These are phyloP conservation scores for Rhinolophus ferrumequinum DNA, from an alignment of 2,113 vertebrate genomes.

Conservation along the genomic window DNA sequence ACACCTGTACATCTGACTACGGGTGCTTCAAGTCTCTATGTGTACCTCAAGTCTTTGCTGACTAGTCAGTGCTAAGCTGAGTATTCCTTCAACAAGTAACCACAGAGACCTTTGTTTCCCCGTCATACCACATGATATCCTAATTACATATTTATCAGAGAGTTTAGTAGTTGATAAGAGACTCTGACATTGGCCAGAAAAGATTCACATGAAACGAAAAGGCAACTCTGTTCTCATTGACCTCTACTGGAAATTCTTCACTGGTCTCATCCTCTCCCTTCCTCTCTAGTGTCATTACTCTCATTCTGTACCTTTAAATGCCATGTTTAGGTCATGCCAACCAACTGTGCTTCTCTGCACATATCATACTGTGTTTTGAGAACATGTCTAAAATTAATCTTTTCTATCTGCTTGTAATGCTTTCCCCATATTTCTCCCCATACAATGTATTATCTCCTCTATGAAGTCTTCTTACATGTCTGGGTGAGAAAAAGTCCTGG, in stretches of 20 bases:
- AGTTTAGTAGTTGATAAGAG: background rate
- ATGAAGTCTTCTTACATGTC: background rate
- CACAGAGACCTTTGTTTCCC: background rate
- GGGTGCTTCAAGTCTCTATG: background rate
- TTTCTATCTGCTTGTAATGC: background rate
- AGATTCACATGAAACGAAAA: background rate
- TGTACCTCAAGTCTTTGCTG: background rate
- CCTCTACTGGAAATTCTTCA: rapidly evolving
- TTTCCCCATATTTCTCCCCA: background rate
- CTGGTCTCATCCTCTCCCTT: background rate
- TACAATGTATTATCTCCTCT: background rate
- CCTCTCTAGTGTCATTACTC: background rate
- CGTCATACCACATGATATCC: too few species aligned
- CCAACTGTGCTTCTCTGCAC: background rate
- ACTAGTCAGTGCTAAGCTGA: too few species aligned
- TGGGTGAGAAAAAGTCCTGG: background rate
- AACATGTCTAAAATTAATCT: background rate
- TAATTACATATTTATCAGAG: background rate
- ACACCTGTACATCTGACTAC: background rate
- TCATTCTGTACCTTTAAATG: background rate
- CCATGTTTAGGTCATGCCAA: background rate
- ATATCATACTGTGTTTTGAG: background rate
- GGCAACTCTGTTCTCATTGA: background rate
- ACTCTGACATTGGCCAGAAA: background rate
- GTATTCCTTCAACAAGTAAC: background rate